phyloP scores from a whole-genome alignment of 2,113 vertebrate species.

The Taxidea taxus region DNA sequence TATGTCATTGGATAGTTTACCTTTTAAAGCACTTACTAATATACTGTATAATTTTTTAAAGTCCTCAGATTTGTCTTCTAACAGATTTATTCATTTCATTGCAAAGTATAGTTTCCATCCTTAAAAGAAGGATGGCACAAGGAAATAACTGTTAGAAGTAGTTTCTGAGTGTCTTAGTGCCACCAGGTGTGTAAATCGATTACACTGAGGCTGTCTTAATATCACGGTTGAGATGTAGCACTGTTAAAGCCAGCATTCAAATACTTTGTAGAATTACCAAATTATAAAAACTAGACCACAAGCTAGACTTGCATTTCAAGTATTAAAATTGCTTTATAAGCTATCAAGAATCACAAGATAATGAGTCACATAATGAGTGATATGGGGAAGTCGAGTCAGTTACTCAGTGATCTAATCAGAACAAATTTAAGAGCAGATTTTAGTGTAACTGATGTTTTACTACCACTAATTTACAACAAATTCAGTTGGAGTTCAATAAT shows the following conservation, averaged over 20 bases:
- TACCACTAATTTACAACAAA: slow-evolving; percentile 30
- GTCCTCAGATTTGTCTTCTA: neutral
- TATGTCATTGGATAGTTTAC: neutral
- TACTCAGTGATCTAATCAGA: neutral
- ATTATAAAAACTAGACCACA: slow-evolving; percentile 26
- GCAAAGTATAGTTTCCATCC: neutral
- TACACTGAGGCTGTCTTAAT: neutral
- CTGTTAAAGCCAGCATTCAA: neutral
- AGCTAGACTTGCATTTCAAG: neutral
- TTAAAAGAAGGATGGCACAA: neutral
- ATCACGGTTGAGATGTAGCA: neutral
- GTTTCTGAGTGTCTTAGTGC: neutral
- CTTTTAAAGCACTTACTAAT: slow-evolving; percentile 35
- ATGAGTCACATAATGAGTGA: neutral
- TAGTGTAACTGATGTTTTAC: slow-evolving; percentile 1
- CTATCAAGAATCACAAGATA: slow-evolving; percentile 5
- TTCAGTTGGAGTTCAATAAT: slow-evolving; percentile 9
- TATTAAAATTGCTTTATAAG: slow-evolving; percentile 32
- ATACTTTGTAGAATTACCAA: neutral
- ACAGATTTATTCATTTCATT: neutral
- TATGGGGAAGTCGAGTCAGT: neutral
- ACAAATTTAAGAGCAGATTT: neutral
- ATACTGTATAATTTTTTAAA: neutral
- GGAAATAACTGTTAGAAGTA: neutral
- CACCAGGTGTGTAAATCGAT: neutral